Evolutionary conservation across 2,797 vertebrate species (phyloP), one percentile per base, ranked within the genome.

Genomic region (Poecilia picta): DNA sequence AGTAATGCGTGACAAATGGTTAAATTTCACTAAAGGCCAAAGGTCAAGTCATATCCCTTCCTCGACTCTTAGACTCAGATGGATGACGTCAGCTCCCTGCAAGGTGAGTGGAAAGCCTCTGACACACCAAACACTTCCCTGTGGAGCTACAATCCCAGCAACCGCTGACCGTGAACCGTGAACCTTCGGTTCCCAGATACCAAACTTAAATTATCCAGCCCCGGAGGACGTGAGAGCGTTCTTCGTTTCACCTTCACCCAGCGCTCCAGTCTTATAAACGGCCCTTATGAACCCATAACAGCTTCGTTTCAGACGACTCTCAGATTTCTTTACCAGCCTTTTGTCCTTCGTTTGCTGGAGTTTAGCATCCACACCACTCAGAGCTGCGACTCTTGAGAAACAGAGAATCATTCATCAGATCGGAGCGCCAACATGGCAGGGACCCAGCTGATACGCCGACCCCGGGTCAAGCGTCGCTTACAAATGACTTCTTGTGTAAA

Each of bases 11-110:
- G 94, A 95, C 87, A 82, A 95, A 95, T 90, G 92, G 88, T 80
- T 92, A 86, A 84, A 90, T 92, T 95, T 92, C 89, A 89, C 81
- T 81, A 36, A 55, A 82, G 92, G 89, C 76, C 91, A 91, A 73
- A 70, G 93, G 92, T 93, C 93, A 93, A 92, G 85, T 53, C 81
- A 47, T 95, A 96, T 95, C 93, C 88, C 88, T 95, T 95, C 93
- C 93, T 75, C 81, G 87, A 92, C 88, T 92, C 83, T 93, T 88
- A 86, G 92, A 92, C 89, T 84, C 93, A 94, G 91, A 94, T 90
- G 93, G 89, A 88, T 91, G 92, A 94, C 89, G 94, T 94, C 92
- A 94, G 87, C 55, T 91, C 83, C 89, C 91, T 84, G 75, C 66
- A 82, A 82, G 91, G 89, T 70, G 83, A 88, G 83, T 82, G 76